Conservation (phyloP, 1,140 invertebrate species). For the Procambarus clarkii region DNA sequence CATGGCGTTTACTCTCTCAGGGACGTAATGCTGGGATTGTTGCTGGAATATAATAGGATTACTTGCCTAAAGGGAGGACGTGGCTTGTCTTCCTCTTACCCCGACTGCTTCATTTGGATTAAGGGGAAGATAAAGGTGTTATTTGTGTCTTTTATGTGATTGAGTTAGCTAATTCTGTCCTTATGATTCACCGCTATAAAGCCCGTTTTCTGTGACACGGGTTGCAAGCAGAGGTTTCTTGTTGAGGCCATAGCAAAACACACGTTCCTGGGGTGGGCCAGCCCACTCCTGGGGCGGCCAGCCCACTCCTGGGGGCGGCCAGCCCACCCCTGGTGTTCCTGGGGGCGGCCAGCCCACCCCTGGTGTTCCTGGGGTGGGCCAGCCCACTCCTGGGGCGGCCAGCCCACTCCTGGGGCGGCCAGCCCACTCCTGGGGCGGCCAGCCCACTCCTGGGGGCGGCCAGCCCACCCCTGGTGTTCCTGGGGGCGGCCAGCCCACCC, state of each 20-base stretch:
- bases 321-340: too few relatives aligned
- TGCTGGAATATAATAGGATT: not conserved
- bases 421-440: too few relatives aligned
- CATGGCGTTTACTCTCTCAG: not conserved
- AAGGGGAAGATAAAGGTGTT: slow-evolving; percentile 12
- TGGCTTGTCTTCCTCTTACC: not conserved
- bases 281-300: too few relatives aligned
- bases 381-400: too few relatives aligned
- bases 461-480: too few relatives aligned
- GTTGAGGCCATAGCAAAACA: not conserved
- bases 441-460: too few relatives aligned
- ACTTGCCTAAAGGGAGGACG: not conserved
- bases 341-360: too few relatives aligned
- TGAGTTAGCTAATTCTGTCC: slow-evolving; percentile 6
- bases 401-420: too few relatives aligned
- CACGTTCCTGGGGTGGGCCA: not conserved
- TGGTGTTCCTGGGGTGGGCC: too few relatives aligned
- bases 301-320: too few relatives aligned
- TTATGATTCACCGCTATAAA: not conserved
- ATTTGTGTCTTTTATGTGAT: slow-evolving; percentile 12
- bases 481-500: too few relatives aligned
- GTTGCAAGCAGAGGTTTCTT: not conserved
- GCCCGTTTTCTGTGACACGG: not conserved
- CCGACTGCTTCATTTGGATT: not conserved
- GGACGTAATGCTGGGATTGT: not conserved